These are phyloP conservation scores for Belgica antarctica DNA, from an alignment of 2,888 invertebrate species.

Conservation along the genomic window DNA sequence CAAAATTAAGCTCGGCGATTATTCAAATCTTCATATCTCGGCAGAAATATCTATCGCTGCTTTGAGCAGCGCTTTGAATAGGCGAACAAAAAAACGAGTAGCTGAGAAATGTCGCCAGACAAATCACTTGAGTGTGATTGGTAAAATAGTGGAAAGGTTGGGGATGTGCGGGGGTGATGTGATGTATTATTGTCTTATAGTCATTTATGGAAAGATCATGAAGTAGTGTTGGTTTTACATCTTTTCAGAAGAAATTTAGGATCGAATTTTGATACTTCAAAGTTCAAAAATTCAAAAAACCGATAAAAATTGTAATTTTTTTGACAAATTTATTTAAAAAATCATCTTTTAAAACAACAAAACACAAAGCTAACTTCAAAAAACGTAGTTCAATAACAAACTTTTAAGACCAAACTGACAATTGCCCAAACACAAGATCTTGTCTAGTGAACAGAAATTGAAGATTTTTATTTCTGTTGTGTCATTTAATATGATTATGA, in stretches of 20 bases:
- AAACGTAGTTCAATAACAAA: too few relatives aligned
- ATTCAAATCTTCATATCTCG: slow-evolving; percentile 30
- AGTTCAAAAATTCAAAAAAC: too few relatives aligned
- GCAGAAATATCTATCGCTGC: slow-evolving; percentile 1
- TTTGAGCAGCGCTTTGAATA: not conserved
- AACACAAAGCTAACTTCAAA: too few relatives aligned
- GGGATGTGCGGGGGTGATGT: not conserved
- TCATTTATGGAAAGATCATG: too few relatives aligned
- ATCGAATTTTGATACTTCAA: too few relatives aligned
- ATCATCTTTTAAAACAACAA: too few relatives aligned
- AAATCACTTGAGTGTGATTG: slow-evolving; percentile 37
- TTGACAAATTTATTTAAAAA: too few relatives aligned
- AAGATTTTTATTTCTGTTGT: slow-evolving; percentile 29
- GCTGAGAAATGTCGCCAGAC: slow-evolving; percentile 39
- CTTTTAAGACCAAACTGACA: too few relatives aligned
- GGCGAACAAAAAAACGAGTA: slow-evolving; percentile 14
- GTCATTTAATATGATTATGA: slow-evolving; percentile 34
- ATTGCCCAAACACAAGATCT: not conserved
- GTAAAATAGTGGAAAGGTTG: not conserved
- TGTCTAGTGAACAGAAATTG: slow-evolving; percentile 10
- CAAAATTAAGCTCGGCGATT: slow-evolving; percentile 18
- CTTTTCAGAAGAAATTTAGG: too few relatives aligned
- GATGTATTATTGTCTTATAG: too few relatives aligned
- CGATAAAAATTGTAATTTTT: too few relatives aligned
- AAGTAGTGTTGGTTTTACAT: too few relatives aligned